Base-by-base conservation (phyloP, 2,113 vertebrate species). In the Mus pahari region DNA sequence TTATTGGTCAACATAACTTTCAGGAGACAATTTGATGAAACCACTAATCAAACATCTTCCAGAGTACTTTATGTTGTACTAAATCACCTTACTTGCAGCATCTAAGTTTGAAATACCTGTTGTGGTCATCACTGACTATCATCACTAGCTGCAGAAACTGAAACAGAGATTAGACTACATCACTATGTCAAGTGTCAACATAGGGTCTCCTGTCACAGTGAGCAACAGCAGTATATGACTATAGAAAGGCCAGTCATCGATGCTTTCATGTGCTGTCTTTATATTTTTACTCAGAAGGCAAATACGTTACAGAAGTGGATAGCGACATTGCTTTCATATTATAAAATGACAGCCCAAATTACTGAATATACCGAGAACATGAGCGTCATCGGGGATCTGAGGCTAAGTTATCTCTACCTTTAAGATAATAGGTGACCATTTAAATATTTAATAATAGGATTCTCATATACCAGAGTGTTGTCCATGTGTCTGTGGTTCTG, bases 141-240 rank as follows among this genome's bases (percentile, higher is more conserved):
- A 7, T 24, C n/a, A 36, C 4, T 45, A 71, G 33, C 68, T 33
- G 33, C 50, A n/a, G 22, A 84, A 88, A 70, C 33, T 26, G 26
- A 62, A 90, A 26, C 45, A 84, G 55, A 88, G 6, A 7, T 22
- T 7, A 36, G 26, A 88, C 9, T 66, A 26, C 7, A 22, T n/a
- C 6, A 14, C 7, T 62, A 1, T 13, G 12, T 4, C 17, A 50
- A 20, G 0, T 17, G 9, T 20, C 42, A 17, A 1, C 2, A 24
- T 5, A 28, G 31, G 26, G 60, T 64, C 7, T 45, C 5, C 31
- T 6, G 17, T 92, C 66, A 84, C 10, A 70, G 19, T 7, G 5
- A 62, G 16, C 7, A 50, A 4, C 1, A 8, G 10, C 70, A 50
- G 7, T 7, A n/a, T 9, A 10, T 13, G 14, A 8, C 70, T 58